Base-by-base conservation (phyloP, 2,888 invertebrate genomes). In the Agapostemon virescens region DNA sequence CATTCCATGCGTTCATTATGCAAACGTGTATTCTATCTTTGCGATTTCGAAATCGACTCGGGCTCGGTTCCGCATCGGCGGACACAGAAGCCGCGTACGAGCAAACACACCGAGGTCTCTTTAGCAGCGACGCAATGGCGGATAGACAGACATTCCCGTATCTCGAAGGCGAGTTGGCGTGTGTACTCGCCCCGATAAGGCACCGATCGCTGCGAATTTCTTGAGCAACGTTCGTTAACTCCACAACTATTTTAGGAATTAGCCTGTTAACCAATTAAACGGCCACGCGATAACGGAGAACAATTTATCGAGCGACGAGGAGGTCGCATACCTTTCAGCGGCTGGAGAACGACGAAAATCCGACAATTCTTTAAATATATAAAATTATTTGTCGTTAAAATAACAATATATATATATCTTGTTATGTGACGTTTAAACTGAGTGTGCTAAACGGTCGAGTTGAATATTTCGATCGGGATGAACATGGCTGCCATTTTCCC, bases 41-140 rank as follows among this genome's bases (percentile, higher is more conserved):
- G 77, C 63, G 77, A 55, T 88, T 89, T 89, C 86, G 84, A 85
- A 87, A 89, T 84, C 82, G 70, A 74, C 79, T 79, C 72, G 79
- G 33, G 2, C 17, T 42, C 74, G 66, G 89, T 87, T 75, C 87
- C 85, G 90, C 87, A 84, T 77, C 79, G 82, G 23, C 81, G 79
- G 58, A 36, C 86, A 66, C 76, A 69, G 73, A 36, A 69, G 81
- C 79, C 74, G 73, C 79, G 74, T 81, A 64, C 81, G 79, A 85
- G 84, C 79, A 70, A 67, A 73, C 33, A 68, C 52, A 69, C 40
- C 63, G 61, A 45, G 63, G 42, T 58, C 70, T 66, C 73, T 77
- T 77, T 81, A 74, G 77, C 69, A 55, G 63, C 71, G 73, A 55
- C 71, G 61, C 69, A 33, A 64, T 33, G 67, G 72, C 70, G 79